phyloP scores from a whole-genome alignment of 2,113 vertebrate genomes.

The Bubalus kerabau region DNA sequence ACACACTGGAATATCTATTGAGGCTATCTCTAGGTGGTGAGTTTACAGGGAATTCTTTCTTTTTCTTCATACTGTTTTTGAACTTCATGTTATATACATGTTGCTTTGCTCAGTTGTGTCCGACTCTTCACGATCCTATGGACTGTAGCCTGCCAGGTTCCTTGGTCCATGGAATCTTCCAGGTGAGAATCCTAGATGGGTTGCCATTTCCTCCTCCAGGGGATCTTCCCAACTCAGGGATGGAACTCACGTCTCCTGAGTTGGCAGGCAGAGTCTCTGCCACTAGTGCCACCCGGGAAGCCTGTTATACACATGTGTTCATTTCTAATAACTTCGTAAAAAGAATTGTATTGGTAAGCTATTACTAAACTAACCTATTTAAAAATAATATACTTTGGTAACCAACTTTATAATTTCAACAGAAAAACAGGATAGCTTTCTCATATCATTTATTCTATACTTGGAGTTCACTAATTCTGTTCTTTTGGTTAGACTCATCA shows the following conservation, averaged over 20 bases:
- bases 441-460: neutral
- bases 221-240: neutral
- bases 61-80: neutral
- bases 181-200: neutral
- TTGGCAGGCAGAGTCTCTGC: neutral
- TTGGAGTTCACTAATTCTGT: neutral
- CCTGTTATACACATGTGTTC: neutral
- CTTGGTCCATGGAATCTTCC: neutral
- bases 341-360: neutral
- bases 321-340: neutral
- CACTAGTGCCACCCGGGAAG: neutral
- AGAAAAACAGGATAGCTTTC: neutral
- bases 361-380: neutral
- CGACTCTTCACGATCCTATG: neutral
- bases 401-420: neutral
- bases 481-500: neutral
- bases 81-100: neutral
- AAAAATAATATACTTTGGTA: neutral
- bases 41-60: neutral
- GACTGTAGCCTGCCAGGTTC: neutral
- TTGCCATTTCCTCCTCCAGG: neutral
- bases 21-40: neutral
- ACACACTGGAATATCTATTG: neutral
- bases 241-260: accelerated
- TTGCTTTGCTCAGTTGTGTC: neutral